Conservation (phyloP, 2,797 vertebrate species). For the Halcyon smyrnensis region DNA sequence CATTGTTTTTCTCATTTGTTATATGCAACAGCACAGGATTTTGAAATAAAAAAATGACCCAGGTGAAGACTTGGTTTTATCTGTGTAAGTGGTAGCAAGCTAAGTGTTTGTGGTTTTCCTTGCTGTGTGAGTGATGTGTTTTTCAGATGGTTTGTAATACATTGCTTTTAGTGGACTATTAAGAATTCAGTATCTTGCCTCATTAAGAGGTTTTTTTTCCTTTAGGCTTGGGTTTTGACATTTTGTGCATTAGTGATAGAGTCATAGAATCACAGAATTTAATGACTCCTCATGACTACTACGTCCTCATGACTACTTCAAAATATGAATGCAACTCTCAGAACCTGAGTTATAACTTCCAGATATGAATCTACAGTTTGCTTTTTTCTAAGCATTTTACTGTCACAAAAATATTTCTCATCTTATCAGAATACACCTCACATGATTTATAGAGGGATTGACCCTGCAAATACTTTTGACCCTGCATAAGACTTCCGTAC, state of each 20-base stretch:
- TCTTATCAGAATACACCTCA: not conserved
- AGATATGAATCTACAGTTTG: not conserved
- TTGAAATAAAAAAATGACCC: slow-evolving; percentile 79
- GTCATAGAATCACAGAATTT: not conserved
- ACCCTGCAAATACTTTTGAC: not conserved
- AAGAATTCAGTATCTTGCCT: slow-evolving; percentile 7
- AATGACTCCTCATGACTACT: not conserved
- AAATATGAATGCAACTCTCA: not conserved
- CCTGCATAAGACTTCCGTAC: not conserved
- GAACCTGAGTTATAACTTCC: not conserved
- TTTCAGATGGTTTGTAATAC: slow-evolving; percentile 37
- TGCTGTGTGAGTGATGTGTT: slow-evolving; percentile 67
- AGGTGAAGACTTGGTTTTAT: slow-evolving; percentile 82
- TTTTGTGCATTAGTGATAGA: not conserved
- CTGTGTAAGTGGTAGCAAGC: slow-evolving; percentile 82
- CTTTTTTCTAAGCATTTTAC: not conserved
- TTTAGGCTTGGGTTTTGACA: not conserved
- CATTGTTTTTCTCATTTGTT: slow-evolving; percentile 76
- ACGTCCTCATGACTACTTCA: not conserved
- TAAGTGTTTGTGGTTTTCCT: slow-evolving; percentile 57
- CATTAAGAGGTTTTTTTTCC: not conserved
- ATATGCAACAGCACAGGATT: slow-evolving; percentile 79
- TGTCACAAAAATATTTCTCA: not conserved
- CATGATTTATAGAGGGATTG: not conserved
- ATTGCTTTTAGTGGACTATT: slow-evolving; percentile 7